phyloP scores from a whole-genome alignment of 2,888 invertebrate genomes.

The Dromius quadrimaculatus region DNA sequence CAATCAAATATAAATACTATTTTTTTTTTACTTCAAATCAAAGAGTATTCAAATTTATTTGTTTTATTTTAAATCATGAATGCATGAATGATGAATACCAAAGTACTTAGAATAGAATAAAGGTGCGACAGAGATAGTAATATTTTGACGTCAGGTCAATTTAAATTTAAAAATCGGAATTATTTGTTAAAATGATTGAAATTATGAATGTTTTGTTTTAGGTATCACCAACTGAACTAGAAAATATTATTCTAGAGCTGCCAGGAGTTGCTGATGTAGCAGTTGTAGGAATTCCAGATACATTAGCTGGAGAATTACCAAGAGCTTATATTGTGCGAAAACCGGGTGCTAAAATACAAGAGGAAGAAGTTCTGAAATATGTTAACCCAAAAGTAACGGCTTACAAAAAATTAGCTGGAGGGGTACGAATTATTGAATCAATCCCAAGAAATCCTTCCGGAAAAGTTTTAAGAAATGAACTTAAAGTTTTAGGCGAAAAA shows the following conservation, averaged over 20 bases:
- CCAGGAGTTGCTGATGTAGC: constrained; percentile 82
- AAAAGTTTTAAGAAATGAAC: constrained; percentile 80
- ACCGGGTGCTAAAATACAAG: constrained; percentile 69
- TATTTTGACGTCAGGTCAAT: too few species aligned
- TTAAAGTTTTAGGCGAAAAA: constrained; percentile 64
- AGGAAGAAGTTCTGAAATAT: constrained; percentile 70
- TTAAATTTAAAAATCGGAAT: too few species aligned
- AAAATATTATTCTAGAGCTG: constrained; percentile 79
- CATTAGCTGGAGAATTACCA: constrained; percentile 80
- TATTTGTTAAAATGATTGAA: constrained; percentile 16
- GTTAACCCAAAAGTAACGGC: constrained; percentile 76
- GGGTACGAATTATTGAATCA: constrained; percentile 75
- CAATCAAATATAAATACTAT: too few species aligned
- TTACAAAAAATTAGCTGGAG: constrained; percentile 80
- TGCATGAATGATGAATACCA: too few species aligned
- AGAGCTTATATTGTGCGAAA: constrained; percentile 79
- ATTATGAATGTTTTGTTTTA: constrained; percentile 66
- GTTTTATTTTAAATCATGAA: too few species aligned
- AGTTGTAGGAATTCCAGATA: constrained; percentile 81
- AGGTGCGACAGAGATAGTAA: constrained; percentile 43
- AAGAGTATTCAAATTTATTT: too few species aligned
- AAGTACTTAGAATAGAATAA: too few species aligned
- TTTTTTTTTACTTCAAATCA: too few species aligned
- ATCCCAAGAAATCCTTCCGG: constrained; percentile 83
- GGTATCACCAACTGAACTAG: constrained; percentile 90